Conservation (phyloP, 2,888 invertebrate species). For the Clostera curtula region DNA sequence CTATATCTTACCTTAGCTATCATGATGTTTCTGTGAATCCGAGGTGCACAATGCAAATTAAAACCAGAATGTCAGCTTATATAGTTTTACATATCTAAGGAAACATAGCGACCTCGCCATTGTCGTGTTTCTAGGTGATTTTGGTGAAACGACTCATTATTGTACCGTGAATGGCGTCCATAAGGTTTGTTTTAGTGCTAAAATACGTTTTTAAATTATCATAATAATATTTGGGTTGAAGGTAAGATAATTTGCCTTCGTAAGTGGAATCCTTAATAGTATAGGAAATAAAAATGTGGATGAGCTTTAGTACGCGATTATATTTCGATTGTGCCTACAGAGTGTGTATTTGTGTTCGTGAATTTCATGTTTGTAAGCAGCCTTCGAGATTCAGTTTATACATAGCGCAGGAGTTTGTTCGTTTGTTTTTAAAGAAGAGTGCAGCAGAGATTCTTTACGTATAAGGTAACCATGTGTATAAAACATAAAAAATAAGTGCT, state of each 20-base stretch:
- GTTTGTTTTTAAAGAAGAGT: too few species aligned
- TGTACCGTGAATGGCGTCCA: constrained; percentile 26
- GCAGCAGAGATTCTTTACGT: too few species aligned
- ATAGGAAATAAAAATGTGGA: constrained; percentile 14
- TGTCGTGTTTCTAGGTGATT: constrained; percentile 39
- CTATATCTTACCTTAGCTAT: constrained; percentile 43
- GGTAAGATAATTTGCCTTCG: constrained; percentile 25
- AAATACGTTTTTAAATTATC: constrained; percentile 26
- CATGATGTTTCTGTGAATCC: constrained; percentile 36
- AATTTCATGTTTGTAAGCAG: too few species aligned
- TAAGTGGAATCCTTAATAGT: constrained; percentile 9
- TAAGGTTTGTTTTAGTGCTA: constrained; percentile 30
- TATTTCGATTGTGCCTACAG: neutral
- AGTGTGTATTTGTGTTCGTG: too few species aligned
- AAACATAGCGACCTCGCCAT: constrained; percentile 42
- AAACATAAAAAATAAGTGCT: too few species aligned
- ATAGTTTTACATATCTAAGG: constrained; percentile 42
- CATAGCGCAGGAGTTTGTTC: too few species aligned
- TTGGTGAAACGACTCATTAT: constrained; percentile 35
- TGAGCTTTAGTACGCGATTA: constrained; percentile 8
- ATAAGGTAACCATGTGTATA: too few species aligned
- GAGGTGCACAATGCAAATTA: constrained; percentile 38
- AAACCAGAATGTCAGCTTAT: constrained; percentile 40
- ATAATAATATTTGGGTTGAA: constrained; percentile 21
- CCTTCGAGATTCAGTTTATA: too few species aligned